Evolutionary conservation across 2,888 invertebrate genomes (phyloP).

Genomic region (Itoplectis maculator): DNA sequence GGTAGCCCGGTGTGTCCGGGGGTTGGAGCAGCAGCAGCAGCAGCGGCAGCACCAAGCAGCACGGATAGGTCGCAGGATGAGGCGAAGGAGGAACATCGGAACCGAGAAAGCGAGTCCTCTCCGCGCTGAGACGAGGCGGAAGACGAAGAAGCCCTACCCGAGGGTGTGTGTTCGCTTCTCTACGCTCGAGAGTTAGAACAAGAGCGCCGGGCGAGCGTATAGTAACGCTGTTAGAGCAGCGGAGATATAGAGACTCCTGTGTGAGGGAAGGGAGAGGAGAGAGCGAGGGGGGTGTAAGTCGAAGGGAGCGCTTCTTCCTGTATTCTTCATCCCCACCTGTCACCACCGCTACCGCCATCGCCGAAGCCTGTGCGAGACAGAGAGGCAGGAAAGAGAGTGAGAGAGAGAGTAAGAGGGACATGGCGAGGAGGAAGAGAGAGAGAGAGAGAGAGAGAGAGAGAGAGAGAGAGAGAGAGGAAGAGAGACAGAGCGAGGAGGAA

Average conservation of each 20-base stretch:
- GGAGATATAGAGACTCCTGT: conserved; percentile 52
- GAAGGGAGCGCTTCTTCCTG: conserved; percentile 48
- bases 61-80: conserved; percentile 62
- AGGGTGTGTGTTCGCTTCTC: conserved; percentile 13
- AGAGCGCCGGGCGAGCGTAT: conserved; percentile 30
- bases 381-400: conserved; percentile 64
- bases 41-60: conserved; percentile 64
- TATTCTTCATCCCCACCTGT: conserved; percentile 65
- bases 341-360: conserved; percentile 66
- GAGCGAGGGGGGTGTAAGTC: conserved; percentile 29
- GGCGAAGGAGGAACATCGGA: conserved; percentile 44
- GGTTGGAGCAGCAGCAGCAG: too few relatives aligned
- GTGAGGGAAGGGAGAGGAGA: too few relatives aligned
- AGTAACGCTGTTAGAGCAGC: conserved; percentile 26
- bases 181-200: conserved; percentile 35
- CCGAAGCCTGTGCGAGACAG: conserved; percentile 52
- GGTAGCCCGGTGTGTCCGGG: conserved; percentile 48
- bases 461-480: conserved; percentile 60
- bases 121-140: conserved; percentile 4
- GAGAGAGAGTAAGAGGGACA: conserved; percentile 48
- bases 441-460: conserved; percentile 55
- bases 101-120: not conserved
- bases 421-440: conserved; percentile 28
- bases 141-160: conserved; percentile 2
- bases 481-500: conserved; percentile 22